These are phyloP conservation scores for Hipposideros larvatus DNA, from an alignment of 2,797 vertebrate genomes.

Conservation along the genomic window DNA sequence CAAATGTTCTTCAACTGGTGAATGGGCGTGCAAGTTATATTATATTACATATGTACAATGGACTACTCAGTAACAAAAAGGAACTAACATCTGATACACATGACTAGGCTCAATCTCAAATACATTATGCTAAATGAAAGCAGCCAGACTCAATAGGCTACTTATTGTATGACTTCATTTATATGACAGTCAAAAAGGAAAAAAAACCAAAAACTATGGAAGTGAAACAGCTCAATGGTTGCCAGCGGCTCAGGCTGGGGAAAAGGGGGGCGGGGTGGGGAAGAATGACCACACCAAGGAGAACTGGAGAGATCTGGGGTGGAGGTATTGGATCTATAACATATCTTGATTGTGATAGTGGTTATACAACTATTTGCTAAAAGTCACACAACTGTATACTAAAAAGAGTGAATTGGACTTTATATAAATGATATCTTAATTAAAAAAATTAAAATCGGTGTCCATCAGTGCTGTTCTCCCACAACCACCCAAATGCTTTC, in stretches of 20 bases:
- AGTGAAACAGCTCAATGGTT: conserved; percentile 11
- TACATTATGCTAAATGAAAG: conserved; percentile 3
- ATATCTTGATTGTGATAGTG: background rate
- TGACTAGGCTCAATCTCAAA: background rate
- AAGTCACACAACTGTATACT: conserved; percentile 3
- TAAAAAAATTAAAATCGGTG: background rate
- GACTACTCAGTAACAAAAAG: conserved; percentile 11
- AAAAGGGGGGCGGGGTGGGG: background rate
- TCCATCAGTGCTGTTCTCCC: background rate
- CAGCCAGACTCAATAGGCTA: conserved; percentile 23
- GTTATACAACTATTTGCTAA: background rate
- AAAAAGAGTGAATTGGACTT: background rate
- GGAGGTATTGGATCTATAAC: background rate
- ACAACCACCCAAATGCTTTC: background rate
- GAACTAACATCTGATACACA: conserved; percentile 14
- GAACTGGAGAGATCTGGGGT: background rate
- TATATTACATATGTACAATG: background rate
- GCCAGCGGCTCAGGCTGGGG: background rate
- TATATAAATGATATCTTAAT: background rate
- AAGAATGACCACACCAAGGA: background rate
- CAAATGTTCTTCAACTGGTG: conserved; percentile 2
- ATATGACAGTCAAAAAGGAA: background rate
- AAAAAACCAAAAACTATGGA: background rate
- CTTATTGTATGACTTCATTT: conserved; percentile 15
- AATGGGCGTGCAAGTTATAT: conserved; percentile 28